phyloP scores from a whole-genome alignment of 2,888 invertebrate species.

The Eupeodes luniger region DNA sequence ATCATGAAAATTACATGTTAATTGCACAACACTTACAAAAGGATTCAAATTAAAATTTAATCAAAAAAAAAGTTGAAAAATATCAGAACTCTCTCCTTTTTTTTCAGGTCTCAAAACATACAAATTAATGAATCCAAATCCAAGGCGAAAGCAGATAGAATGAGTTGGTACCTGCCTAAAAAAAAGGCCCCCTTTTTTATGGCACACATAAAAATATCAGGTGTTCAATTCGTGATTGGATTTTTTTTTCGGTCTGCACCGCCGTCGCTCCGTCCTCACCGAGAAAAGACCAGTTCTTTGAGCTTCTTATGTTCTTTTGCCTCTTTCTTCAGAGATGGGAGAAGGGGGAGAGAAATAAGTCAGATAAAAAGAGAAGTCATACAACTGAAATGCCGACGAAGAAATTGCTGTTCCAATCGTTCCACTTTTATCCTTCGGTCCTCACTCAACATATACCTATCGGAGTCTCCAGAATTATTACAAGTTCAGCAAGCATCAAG shows the following conservation, averaged over 20 bases:
- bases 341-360: background rate
- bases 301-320: constrained; percentile 10
- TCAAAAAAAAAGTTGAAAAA: constrained; percentile 24
- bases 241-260: constrained; percentile 39
- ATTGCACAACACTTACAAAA: constrained; percentile 50
- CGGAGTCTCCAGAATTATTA: constrained; percentile 39
- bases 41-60: constrained; percentile 56
- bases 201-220: constrained; percentile 74
- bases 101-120: background rate
- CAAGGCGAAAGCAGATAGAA: constrained; percentile 33
- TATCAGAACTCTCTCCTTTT: constrained; percentile 25
- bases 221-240: constrained; percentile 75
- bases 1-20: constrained; percentile 61
- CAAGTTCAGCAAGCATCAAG: constrained; percentile 37
- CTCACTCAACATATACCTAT: no score
- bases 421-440: background rate
- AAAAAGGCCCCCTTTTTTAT: constrained; percentile 65
- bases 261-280: background rate
- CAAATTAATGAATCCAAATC: constrained; percentile 27
- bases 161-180: background rate
- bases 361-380: constrained; percentile 51
- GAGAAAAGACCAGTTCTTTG: constrained; percentile 55
- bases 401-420: background rate
- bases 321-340: background rate
- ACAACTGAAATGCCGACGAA: constrained; percentile 46